phyloP scores from a whole-genome alignment of 2,888 invertebrate species.

The Ophion ellenae region DNA sequence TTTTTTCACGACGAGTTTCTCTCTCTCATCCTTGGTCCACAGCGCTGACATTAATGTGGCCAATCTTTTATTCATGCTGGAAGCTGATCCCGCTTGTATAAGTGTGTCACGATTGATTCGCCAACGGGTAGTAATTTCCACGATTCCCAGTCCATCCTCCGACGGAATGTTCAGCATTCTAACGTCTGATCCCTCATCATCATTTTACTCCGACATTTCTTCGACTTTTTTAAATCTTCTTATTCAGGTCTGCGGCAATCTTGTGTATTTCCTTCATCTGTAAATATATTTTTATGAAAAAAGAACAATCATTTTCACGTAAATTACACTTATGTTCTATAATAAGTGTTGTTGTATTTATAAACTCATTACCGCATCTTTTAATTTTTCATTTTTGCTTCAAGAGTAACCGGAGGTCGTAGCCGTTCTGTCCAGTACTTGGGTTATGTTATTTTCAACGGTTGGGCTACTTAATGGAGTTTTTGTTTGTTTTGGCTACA shows the following conservation, averaged over 20 bases:
- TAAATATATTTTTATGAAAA: constrained; percentile 3
- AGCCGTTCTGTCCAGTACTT: not conserved
- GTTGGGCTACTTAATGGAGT: constrained; percentile 15
- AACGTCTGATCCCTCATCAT: not conserved
- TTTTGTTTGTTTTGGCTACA: not conserved
- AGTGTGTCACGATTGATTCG: constrained; percentile 7
- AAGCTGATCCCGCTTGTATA: constrained; percentile 21
- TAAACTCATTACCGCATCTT: constrained; percentile 23
- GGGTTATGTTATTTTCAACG: constrained; percentile 6
- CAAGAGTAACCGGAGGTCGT: constrained; percentile 1
- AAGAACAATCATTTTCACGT: constrained; percentile 14
- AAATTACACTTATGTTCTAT: constrained; percentile 9
- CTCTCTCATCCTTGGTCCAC: constrained; percentile 21
- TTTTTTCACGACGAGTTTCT: not conserved
- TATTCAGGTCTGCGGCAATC: not conserved
- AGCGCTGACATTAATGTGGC: constrained; percentile 16
- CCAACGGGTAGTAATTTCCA: constrained; percentile 26
- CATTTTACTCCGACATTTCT: constrained; percentile 14
- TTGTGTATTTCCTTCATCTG: not conserved
- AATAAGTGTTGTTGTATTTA: constrained; percentile 11
- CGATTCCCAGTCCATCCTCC: not conserved
- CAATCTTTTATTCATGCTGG: constrained; percentile 20
- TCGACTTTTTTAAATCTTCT: not conserved
- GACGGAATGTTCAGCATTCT: constrained; percentile 7
- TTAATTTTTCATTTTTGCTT: not conserved